Evolutionary conservation across 2,888 invertebrate species (phyloP), one percentile per base, ranked within the genome.

Genomic region (Caenorhabditis sp.): DNA sequence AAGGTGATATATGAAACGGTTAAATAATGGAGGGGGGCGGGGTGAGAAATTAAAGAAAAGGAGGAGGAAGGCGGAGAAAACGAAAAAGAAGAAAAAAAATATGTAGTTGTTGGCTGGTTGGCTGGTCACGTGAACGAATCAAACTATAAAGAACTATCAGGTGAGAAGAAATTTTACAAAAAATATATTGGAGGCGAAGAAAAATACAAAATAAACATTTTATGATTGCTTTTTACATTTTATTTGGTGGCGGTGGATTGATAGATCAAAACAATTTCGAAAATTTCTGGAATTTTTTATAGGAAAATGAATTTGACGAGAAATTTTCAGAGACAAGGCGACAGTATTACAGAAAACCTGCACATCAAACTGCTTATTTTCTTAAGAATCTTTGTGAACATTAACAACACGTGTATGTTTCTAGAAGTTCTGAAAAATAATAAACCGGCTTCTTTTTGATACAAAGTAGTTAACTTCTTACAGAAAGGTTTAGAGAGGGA

Each of bases 11-110:
- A n/a, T 21, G 60, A 31, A 25, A n/a, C n/a, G 21, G 59, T 26
- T 27, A 49, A 21, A 52, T 27, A 36, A 50, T 49, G 68, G 49
- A 60, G 57, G 26, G 58, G 58, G 69, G 64, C 69, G 69, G 60
- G 61, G 64, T 61, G 52, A 52, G 52, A 56, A 56, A 56, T 31
- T 31, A 7, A 31, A 31, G 31, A 56, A 27, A 26, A 1, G 31
- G 52, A n/a, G 12, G 26, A 14, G 36, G 3, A 7, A 56, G 59
- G 59, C 57, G 64, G 70, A 61, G 65, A 64, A 53, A 20, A 20
- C 26, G n/a, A 20, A 58, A 26, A 17, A 7, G 50, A 50, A n/a
- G 26, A 58, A n/a, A 23, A 27, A 36, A 31, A 23, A 63, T 61
- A 63, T 60, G 59, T 17, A 54, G 50, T 20, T 7, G 52, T 8